Conservation (phyloP, 2,888 invertebrate genomes). For the Dugesia japonica region DNA sequence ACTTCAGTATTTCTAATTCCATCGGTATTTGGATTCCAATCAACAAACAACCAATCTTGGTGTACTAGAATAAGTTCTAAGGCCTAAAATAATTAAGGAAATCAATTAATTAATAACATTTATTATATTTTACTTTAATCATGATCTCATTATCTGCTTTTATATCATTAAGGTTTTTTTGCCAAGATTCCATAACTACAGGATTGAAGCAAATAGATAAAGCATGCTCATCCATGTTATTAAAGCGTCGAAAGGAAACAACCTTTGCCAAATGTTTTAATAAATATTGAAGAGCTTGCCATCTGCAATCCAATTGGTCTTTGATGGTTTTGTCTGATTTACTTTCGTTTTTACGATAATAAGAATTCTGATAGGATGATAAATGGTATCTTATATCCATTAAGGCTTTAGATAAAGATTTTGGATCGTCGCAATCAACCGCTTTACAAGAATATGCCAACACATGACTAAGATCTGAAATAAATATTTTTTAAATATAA, state of each 20-base stretch:
- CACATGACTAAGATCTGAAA: slow-evolving; percentile 2
- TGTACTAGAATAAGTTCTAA: not conserved
- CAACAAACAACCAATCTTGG: not conserved
- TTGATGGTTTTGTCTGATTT: not conserved
- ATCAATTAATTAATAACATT: too few species aligned
- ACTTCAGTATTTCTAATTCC: not conserved
- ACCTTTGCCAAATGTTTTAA: not conserved
- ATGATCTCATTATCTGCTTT: slow-evolving; percentile 1
- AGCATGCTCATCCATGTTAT: slow-evolving; percentile 1
- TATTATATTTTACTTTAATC: not conserved
- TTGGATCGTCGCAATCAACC: not conserved
- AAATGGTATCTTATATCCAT: slow-evolving; percentile 1
- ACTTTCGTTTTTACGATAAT: not conserved
- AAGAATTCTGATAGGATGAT: slow-evolving; percentile 6
- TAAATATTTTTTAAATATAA: too few species aligned
- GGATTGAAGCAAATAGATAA: slow-evolving; percentile 9
- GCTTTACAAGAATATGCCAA: slow-evolving; percentile 16
- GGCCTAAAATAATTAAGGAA: not conserved
- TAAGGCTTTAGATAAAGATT: not conserved
- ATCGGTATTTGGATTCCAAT: not conserved
- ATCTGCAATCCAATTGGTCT: not conserved
- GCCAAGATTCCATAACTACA: not conserved
- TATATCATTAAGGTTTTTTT: not conserved
- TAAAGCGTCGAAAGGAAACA: not conserved
- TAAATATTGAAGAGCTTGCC: slow-evolving; percentile 3